Conservation (phyloP, 2,113 vertebrate species). For the Apteryx owenii region DNA sequence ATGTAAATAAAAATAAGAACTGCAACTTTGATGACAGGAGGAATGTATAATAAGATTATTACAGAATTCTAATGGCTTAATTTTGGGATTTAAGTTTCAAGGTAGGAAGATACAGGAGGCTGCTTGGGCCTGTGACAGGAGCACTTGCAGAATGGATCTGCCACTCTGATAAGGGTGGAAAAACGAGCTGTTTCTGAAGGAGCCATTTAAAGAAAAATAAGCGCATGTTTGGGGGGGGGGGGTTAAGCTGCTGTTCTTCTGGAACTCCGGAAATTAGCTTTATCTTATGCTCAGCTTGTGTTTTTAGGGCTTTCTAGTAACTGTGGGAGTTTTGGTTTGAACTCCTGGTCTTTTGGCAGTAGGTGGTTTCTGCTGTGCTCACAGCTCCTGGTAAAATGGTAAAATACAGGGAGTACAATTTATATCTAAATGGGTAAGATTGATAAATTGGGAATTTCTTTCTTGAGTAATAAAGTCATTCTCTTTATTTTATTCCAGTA, state of each 20-base stretch:
- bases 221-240: not conserved
- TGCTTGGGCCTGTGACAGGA: not conserved
- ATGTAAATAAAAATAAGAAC: not conserved
- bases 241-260: not conserved
- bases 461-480: not conserved
- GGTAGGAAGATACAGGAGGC: not conserved
- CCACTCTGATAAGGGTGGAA: not conserved
- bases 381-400: fast-evolving
- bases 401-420: not conserved
- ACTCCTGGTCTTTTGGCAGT: not conserved
- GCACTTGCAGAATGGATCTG: not conserved
- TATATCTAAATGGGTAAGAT: not conserved
- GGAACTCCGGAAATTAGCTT: not conserved
- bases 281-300: not conserved
- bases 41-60: not conserved
- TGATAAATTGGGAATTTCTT: not conserved
- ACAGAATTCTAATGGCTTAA: not conserved
- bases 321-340: not conserved
- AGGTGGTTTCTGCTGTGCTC: not conserved
- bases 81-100: not conserved
- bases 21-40: not conserved
- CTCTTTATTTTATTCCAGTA: not conserved
- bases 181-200: not conserved
- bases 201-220: not conserved
- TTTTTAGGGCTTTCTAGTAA: not conserved